phyloP scores from a whole-genome alignment of 2,113 vertebrate genomes.

The Chiloscyllium plagiosum region DNA sequence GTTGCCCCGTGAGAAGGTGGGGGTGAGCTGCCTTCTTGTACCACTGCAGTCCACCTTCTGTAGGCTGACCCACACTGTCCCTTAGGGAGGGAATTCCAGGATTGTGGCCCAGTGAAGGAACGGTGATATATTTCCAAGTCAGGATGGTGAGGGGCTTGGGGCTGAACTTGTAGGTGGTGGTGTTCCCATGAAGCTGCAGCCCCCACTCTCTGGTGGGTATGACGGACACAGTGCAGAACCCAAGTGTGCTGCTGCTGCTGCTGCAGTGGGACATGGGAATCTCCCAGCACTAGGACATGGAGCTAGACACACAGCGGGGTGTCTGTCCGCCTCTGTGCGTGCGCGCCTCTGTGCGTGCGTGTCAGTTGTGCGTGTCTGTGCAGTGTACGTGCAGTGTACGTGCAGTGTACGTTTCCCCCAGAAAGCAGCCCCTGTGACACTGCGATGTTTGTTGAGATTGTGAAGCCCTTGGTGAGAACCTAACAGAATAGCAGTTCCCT shows the following conservation, averaged over 20 bases:
- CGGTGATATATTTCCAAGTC: neutral
- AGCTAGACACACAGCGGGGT: neutral
- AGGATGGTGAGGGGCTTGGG: neutral
- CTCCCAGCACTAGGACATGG: neutral
- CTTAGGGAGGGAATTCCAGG: neutral
- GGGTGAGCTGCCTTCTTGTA: neutral
- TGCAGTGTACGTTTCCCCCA: neutral
- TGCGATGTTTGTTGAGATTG: too few relatives aligned
- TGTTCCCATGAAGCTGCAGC: neutral
- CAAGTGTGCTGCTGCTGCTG: neutral
- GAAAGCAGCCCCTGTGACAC: neutral
- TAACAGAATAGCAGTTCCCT: too few relatives aligned
- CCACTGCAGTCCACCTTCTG: neutral
- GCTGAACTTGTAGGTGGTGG: neutral
- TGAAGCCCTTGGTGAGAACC: too few relatives aligned
- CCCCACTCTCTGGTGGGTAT: neutral
- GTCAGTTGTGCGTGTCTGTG: neutral
- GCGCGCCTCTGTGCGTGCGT: too few relatives aligned
- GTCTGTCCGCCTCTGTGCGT: too few relatives aligned
- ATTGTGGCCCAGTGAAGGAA: neutral
- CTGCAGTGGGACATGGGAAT: neutral
- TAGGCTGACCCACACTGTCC: neutral
- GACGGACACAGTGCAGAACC: too few relatives aligned
- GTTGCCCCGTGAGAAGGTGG: too few relatives aligned
- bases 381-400: neutral